These are phyloP conservation scores for Poeciliopsis prolifica DNA, from an alignment of 2,113 vertebrate species.

Conservation along the genomic window DNA sequence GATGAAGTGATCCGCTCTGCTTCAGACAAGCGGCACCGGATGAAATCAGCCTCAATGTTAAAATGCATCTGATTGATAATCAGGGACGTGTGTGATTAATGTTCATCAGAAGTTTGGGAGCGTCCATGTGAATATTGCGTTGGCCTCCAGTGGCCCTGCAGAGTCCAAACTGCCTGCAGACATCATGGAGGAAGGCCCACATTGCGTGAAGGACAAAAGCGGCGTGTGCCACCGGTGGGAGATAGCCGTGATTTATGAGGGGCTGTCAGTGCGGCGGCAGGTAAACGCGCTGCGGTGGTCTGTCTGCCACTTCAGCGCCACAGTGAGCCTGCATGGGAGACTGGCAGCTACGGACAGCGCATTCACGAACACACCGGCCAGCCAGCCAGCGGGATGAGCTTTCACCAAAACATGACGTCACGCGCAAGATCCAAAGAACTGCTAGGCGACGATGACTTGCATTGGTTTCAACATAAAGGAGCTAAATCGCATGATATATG, in stretches of 20 bases:
- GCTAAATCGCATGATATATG: too few relatives aligned
- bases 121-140: constrained; percentile 24
- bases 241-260: constrained; percentile 82
- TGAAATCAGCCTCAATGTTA: constrained; percentile 1
- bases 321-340: constrained; percentile 34
- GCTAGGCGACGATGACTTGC: too few relatives aligned
- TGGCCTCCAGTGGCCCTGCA: constrained; percentile 43
- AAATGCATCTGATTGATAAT: constrained; percentile 12
- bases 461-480: too few relatives aligned
- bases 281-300: constrained; percentile 66
- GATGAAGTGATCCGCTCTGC: background rate
- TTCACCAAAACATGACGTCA: constrained; percentile 8
- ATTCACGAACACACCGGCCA: constrained; percentile 20
- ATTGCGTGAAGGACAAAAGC: constrained; percentile 78
- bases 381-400: background rate
- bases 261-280: constrained; percentile 70
- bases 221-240: constrained; percentile 72
- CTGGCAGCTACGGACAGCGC: constrained; percentile 25
- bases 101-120: constrained; percentile 6
- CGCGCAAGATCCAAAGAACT: background rate
- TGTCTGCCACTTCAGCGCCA: constrained; percentile 24
- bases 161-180: constrained; percentile 61
- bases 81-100: constrained; percentile 26
- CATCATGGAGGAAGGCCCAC: constrained; percentile 63
- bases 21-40: background rate